A percentile compares a stretch with the other conserved stretches of the same genome.
phyloP scores from a whole-genome alignment of 2,888 invertebrate genomes.

The Epinotia bilunana region DNA sequence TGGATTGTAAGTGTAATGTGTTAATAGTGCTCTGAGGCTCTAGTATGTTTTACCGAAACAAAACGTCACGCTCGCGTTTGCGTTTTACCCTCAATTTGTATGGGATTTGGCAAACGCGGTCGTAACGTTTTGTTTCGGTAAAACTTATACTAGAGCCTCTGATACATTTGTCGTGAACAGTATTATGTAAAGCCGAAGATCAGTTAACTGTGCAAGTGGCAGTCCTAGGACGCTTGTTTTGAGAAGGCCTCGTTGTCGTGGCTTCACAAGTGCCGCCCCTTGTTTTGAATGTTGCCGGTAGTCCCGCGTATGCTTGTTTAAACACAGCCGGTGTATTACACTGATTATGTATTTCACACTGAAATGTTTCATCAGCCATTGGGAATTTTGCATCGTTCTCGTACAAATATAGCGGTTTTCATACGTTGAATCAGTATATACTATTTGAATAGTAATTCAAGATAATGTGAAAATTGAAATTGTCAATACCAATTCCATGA shows the following conservation, averaged over 20 bases:
- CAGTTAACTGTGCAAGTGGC: no score
- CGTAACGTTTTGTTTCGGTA: no score
- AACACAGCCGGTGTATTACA: slow-evolving; percentile 16
- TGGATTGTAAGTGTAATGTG: neutral
- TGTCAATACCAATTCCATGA: no score
- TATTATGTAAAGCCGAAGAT: no score
- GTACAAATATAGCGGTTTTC: neutral
- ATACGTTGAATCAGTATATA: neutral
- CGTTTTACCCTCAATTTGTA: no score
- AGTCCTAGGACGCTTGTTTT: slow-evolving; percentile 23
- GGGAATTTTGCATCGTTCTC: neutral
- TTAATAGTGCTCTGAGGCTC: neutral
- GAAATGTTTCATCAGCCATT: neutral
- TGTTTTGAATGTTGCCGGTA: slow-evolving; percentile 38
- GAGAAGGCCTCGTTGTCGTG: slow-evolving; percentile 20
- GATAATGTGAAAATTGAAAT: no score
- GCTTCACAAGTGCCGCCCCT: slow-evolving; percentile 9
- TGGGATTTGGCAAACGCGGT: no score
- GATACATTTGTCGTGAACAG: neutral
- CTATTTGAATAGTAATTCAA: neutral
- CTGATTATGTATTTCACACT: neutral
- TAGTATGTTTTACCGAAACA: no score
- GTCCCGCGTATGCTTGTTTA: slow-evolving; percentile 14
- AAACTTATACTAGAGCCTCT: no score
- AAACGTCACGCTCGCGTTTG: no score